Base-by-base conservation (phyloP, 2,113 vertebrate species). In the Balaeniceps rex region DNA sequence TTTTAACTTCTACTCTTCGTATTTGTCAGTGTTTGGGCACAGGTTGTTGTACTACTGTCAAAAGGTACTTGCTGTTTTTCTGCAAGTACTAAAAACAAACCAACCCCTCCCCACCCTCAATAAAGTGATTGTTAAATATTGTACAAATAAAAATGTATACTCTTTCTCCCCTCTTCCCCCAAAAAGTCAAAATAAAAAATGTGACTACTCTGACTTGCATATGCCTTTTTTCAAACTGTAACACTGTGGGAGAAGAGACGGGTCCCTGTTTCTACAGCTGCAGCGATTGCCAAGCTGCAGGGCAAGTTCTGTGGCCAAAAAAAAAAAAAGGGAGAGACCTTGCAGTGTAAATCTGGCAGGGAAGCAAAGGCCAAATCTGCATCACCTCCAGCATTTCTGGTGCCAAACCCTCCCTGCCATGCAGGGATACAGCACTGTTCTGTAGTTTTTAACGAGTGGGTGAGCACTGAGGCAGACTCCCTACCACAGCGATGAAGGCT, bases 101-200 rank as follows among this genome's bases (percentile, higher is more conserved):
- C 85, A 69, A 55, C 61, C 81, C 81, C 70, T 79, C 72, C 88
- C 82, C 96, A 5, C 98, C 98, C 98, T 97, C 98, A 96, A 98
- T 97, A 98, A 98, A 98, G 98, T 99, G 98, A 98, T 99, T 99
- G 99, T 99, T 99, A 98, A 99, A 99, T 99, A 99, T 98, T 99
- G 99, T 99, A 99, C 98, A 99, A 98, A 99, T 98, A 98, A 98
- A 97, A 98, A 98, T 99, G 98, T 99, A 99, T 99, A 98, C 98
- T 98, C 98, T 98, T 96, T 95, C 95, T 97, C 95, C 96, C 97
- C 96, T 52, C 34, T 89, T 88, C 80, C 98, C 98, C 97, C 83
- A 88, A 91, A 95, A 97, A 96, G 88, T 95, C 96, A 98, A 98
- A 98, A 98, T 98, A 98, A 98, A 98, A 98, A 98, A 99, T 98